Evolutionary conservation across 2,888 invertebrate species (phyloP), one percentile per base, ranked within the genome.

Genomic region (Cremastinae sp.): DNA sequence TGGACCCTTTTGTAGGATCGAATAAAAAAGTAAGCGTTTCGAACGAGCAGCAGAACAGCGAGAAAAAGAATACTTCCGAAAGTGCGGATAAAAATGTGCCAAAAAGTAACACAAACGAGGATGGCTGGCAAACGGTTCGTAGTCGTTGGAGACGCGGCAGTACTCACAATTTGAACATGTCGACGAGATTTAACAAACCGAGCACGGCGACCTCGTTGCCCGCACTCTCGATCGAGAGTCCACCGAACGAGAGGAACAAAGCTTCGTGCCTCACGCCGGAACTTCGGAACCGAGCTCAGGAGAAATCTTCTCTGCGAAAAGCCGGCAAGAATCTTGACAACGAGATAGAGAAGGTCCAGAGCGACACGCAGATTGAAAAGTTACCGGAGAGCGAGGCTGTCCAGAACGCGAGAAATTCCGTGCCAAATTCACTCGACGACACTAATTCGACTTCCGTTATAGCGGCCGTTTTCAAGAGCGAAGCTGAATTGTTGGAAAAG

Each of bases 51-150:
- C 86, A 77, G 81, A 90, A 58, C 79, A 89, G 76, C 9, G 38
- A 12, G 8, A 38, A 16, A 12, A 64, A 64, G n/a, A 64, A 5
- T 1, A 16, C 9, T 20, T 9, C 62, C 7, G 62, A 62, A 38
- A 20, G 16, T 28, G 14, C 36, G 4, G 41, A 64, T 2, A 65
- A 53, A 43, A 65, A 65, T 22, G 12, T 18, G n/a, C 10, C 10
- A 83, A 83, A 72, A 87, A 87, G 43, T 84, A 90, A 82, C 89
- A 71, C 87, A 80, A 83, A 79, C 85, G 84, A 86, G 70, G 84
- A 96, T 81, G 98, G 97, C 0, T 98, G 97, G 98, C 92, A 97
- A 78, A 97, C 96, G 0, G 98, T 98, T 0, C 94, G 96, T 83
- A 94, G 95, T 54, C 92, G 94, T 43, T 92, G 91, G 0, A 91